Conservation (phyloP, 1,140 invertebrate species). For the Drosophila parvula region DNA sequence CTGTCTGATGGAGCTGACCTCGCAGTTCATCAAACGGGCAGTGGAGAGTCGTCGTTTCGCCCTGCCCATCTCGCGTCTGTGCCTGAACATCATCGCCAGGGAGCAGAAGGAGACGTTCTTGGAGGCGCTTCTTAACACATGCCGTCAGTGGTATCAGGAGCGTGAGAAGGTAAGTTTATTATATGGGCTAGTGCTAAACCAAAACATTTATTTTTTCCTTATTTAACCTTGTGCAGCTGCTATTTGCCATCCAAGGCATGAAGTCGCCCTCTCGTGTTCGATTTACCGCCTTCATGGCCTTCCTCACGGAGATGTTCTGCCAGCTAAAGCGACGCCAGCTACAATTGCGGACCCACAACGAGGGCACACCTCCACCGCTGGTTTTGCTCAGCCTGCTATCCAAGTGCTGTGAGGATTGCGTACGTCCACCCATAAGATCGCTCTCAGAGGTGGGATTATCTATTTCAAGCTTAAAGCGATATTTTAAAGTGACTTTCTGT, state of each 20-base stretch:
- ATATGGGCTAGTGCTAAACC: not conserved
- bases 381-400: constrained; percentile 91
- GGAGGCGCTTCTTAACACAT: constrained; percentile 94
- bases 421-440: constrained; percentile 91
- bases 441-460: constrained; percentile 88
- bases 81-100: constrained; percentile 93
- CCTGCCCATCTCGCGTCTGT: constrained; percentile 91
- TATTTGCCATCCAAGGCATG: constrained; percentile 82
- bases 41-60: constrained; percentile 91
- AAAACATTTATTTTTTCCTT: not conserved
- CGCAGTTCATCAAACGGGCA: constrained; percentile 90
- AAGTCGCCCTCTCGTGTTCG: constrained; percentile 85
- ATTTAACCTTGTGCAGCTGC: constrained; percentile 42
- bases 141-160: constrained; percentile 95
- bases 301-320: constrained; percentile 94
- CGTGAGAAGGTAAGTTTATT: constrained; percentile 86
- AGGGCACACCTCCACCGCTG: constrained; percentile 89
- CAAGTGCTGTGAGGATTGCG: constrained; percentile 93
- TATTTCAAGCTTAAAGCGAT: not conserved
- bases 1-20: constrained; percentile 92
- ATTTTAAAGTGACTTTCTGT: constrained; percentile 5
- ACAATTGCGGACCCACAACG: constrained; percentile 88
- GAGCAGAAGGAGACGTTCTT: constrained; percentile 94
- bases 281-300: constrained; percentile 93
- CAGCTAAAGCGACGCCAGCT: constrained; percentile 91